phyloP scores from a whole-genome alignment of 2,797 vertebrate genomes.

The Anas georgica region DNA sequence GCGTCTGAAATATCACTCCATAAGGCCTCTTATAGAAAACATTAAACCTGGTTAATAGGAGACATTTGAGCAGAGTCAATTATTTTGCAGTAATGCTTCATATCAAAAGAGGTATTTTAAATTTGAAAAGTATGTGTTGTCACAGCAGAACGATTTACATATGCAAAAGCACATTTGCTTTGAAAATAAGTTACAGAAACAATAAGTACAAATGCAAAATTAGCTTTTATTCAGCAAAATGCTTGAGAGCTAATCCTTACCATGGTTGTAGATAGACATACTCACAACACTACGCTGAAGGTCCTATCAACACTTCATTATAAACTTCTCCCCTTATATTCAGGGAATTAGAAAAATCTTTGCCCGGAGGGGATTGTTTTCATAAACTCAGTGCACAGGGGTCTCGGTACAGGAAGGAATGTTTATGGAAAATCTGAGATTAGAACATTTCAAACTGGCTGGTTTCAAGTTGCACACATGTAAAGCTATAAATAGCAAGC shows the following conservation, averaged over 20 bases:
- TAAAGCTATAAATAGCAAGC: conserved; percentile 31
- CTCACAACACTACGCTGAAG: not conserved
- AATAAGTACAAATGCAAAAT: not conserved
- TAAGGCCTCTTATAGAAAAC: conserved; percentile 2
- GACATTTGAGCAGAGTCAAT: conserved; percentile 40
- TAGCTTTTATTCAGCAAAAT: not conserved
- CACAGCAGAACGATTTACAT: not conserved
- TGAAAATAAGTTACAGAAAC: not conserved
- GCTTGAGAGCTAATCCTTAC: not conserved
- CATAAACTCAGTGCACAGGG: not conserved
- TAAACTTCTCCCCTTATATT: not conserved
- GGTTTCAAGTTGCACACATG: conserved; percentile 41
- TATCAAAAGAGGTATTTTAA: not conserved
- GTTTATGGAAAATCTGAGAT: conserved; percentile 65
- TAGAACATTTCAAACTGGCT: conserved; percentile 23
- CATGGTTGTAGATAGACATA: not conserved
- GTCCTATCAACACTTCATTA: conserved; percentile 26
- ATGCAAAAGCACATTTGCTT: not conserved
- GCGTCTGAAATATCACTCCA: not conserved
- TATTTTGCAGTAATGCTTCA: conserved; percentile 33
- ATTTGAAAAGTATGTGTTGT: not conserved
- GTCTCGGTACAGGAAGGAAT: conserved; percentile 34
- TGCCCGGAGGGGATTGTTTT: conserved; percentile 44
- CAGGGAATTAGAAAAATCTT: conserved; percentile 31
- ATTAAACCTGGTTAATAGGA: conserved; percentile 33